Conservation (phyloP, 1,140 invertebrate genomes). For the Drosophila gunungcola region DNA sequence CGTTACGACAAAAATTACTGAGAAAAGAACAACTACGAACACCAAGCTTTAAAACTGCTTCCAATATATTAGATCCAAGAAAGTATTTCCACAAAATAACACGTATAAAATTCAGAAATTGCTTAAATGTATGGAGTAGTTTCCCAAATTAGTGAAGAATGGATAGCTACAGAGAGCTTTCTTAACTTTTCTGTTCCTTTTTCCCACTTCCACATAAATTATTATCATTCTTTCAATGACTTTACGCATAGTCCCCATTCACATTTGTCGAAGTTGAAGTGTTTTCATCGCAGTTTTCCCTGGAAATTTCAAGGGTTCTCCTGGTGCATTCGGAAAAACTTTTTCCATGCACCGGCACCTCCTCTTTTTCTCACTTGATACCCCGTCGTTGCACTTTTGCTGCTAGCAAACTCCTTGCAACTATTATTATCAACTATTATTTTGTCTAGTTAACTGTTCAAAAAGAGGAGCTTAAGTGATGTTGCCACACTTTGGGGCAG, state of each 20-base stretch:
- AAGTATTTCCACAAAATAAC: not conserved
- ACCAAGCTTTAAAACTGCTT: not conserved
- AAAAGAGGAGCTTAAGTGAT: constrained; percentile 58
- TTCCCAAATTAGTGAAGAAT: constrained; percentile 28
- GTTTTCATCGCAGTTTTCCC: constrained; percentile 45
- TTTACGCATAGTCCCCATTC: constrained; percentile 16
- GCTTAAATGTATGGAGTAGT: constrained; percentile 16
- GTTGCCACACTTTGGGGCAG: constrained; percentile 44
- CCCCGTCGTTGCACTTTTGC: constrained; percentile 35
- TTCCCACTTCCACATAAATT: constrained; percentile 34
- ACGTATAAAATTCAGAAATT: not conserved
- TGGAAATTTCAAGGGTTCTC: constrained; percentile 43
- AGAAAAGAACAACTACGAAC: not conserved
- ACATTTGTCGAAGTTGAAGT: constrained; percentile 25
- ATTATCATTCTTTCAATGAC: constrained; percentile 30
- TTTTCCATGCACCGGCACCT: constrained; percentile 6
- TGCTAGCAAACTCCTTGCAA: constrained; percentile 47
- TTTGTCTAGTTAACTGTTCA: constrained; percentile 66
- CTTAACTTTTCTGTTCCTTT: constrained; percentile 7
- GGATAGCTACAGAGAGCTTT: not conserved
- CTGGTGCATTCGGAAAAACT: constrained; percentile 43
- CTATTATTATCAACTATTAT: constrained; percentile 68
- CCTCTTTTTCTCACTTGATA: constrained; percentile 9
- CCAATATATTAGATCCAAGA: not conserved
- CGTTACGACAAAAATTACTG: no score